A percentile compares a stretch with the other conserved stretches of the same genome.
Conservation (phyloP, 2,797 vertebrate genomes). For the Apogon talboti region DNA sequence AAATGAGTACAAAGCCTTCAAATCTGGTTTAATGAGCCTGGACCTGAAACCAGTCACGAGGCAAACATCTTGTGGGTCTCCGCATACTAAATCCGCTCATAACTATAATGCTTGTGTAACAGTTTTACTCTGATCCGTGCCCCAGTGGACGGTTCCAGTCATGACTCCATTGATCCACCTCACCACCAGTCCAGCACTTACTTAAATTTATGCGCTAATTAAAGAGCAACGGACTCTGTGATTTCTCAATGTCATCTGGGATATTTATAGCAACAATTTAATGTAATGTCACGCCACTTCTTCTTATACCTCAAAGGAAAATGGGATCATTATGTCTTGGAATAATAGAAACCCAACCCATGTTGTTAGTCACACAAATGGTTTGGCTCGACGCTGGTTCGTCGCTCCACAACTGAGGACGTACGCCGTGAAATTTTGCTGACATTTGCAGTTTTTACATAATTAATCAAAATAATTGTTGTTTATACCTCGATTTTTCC, state of each 20-base stretch:
- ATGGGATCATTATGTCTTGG: not conserved
- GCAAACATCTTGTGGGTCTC: conserved; percentile 41
- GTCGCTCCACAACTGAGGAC: too few relatives aligned
- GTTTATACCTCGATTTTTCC: too few relatives aligned
- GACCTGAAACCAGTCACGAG: conserved; percentile 25
- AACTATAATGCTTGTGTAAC: conserved; percentile 59
- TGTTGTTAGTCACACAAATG: not conserved
- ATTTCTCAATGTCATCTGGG: not conserved
- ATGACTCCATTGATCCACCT: conserved; percentile 21
- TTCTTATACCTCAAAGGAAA: not conserved
- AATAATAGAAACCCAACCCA: not conserved
- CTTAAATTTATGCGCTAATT: not conserved
- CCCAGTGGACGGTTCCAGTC: conserved; percentile 20
- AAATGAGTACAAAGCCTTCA: conserved; percentile 11
- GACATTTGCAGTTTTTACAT: too few relatives aligned
- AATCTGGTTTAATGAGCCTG: conserved; percentile 41
- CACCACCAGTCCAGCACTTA: conserved; percentile 18
- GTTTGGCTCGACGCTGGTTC: too few relatives aligned
- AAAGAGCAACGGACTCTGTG: not conserved
- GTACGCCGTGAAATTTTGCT: too few relatives aligned
- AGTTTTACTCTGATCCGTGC: conserved; percentile 47
- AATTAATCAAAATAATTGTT: too few relatives aligned
- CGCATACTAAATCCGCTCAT: conserved; percentile 39
- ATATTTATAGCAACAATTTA: not conserved
- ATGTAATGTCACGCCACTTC: not conserved